Evolutionary conservation across 2,888 invertebrate genomes (phyloP).

Genomic region (Drosophila putrida): DNA sequence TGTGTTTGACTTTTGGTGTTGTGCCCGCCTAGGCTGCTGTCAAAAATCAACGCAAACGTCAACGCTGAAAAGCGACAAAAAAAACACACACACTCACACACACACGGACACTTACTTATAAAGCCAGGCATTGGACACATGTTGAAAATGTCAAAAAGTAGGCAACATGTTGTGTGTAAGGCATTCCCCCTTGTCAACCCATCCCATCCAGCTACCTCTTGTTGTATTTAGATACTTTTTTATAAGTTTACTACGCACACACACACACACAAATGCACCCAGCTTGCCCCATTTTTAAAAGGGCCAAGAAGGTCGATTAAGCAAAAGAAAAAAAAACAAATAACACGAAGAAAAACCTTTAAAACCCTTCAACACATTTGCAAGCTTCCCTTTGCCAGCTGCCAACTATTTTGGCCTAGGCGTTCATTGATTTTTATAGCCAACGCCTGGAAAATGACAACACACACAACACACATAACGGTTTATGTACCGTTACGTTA

Average conservation of each 20-base stretch:
- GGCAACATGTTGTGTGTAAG: slow-evolving; percentile 71
- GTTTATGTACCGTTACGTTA: slow-evolving; percentile 15
- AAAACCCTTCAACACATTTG: slow-evolving; percentile 58
- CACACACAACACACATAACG: slow-evolving; percentile 32
- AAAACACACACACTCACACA: slow-evolving; percentile 20
- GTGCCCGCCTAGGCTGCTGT: slow-evolving; percentile 75
- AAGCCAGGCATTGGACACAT: slow-evolving; percentile 66
- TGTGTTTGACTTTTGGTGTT: slow-evolving; percentile 54
- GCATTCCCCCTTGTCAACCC: slow-evolving; percentile 1
- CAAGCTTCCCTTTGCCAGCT: slow-evolving; percentile 54
- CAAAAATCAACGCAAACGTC: slow-evolving; percentile 80
- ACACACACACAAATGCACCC: slow-evolving; percentile 32
- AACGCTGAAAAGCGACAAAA: slow-evolving; percentile 68
- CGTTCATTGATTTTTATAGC: slow-evolving; percentile 74
- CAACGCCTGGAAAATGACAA: slow-evolving; percentile 57
- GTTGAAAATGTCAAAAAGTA: slow-evolving; percentile 79
- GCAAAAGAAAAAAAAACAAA: slow-evolving; percentile 13
- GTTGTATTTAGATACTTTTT: slow-evolving; percentile 54
- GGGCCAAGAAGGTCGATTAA: slow-evolving; percentile 57
- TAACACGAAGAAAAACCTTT: slow-evolving; percentile 45
- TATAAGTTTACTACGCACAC: slow-evolving; percentile 59
- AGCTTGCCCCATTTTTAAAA: slow-evolving; percentile 36
- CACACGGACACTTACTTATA: slow-evolving; percentile 11
- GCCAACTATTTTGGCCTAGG: slow-evolving; percentile 59
- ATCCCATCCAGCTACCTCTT: slow-evolving; percentile 22